Conservation (phyloP, 1,140 invertebrate genomes). For the Halictus rubicundus region DNA sequence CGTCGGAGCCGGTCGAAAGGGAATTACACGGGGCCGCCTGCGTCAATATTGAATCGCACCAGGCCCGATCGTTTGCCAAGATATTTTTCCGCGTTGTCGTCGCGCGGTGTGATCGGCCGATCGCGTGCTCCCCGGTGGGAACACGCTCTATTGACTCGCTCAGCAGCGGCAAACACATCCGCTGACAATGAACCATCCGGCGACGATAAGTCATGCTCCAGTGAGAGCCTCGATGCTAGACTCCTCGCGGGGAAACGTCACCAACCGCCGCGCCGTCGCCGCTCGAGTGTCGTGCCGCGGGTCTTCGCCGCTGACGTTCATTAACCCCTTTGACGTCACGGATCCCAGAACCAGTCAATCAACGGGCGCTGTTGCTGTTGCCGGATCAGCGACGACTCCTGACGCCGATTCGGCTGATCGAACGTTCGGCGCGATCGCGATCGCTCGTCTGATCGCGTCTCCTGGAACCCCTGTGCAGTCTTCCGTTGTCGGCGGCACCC, state of each 20-base stretch:
- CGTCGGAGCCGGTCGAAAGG: constrained; percentile 23
- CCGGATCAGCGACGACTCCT: not conserved
- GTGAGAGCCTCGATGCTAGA: not conserved
- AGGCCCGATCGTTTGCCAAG: constrained; percentile 26
- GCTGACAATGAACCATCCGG: not conserved
- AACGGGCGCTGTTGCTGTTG: not conserved
- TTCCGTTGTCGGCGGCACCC: too few species aligned
- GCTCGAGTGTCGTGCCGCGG: not conserved
- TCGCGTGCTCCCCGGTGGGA: not conserved
- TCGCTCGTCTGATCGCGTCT: too few species aligned
- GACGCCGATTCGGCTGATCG: not conserved
- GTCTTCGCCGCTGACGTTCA: not conserved
- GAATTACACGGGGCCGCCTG: constrained; percentile 41
- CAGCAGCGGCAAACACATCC: not conserved
- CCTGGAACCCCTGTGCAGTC: too few species aligned
- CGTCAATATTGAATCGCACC: constrained; percentile 54
- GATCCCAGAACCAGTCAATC: not conserved
- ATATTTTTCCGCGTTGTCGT: constrained; percentile 46
- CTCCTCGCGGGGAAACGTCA: not conserved
- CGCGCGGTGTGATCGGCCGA: not conserved
- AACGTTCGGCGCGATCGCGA: not conserved
- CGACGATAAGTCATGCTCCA: not conserved
- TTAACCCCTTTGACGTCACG: not conserved
- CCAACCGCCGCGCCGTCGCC: too few species aligned
- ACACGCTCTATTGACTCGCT: not conserved